Base-by-base conservation (phyloP, 1,140 invertebrate genomes). In the Sarcophaga bullata region DNA sequence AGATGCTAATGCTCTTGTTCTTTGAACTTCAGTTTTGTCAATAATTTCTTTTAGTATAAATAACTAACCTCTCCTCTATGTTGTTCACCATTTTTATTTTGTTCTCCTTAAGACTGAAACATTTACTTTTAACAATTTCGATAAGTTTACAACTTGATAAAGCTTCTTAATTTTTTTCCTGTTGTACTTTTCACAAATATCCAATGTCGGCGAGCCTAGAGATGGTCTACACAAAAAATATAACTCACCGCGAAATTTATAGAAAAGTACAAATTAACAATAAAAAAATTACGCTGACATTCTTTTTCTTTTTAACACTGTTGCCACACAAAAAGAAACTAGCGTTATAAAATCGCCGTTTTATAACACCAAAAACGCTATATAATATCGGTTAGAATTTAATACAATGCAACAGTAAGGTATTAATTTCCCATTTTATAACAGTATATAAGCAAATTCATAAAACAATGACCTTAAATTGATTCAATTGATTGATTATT, bases 181-280 rank as follows among this genome's bases (percentile, higher is more conserved):
- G 25, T 37, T 37, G 25, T 62, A 9, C 19, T 68, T 68, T 68
- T 9, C 4, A 68, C 6, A 19, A 68, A 68, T 25, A 9, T 68
- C 62, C n/a, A 68, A 68, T 68, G 9, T 68, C 62, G 62, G 62
- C 62, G 62, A 68, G 62, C 17, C 58, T 62, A n/a, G 58, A 19
- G 62, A n/a, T 68, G 15, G 17, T 25, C 62, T 15, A 15, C 15
- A 68, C 15, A 68, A 68, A 68, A 68, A 17, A 19, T 68, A 68
- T 68, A 68, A 9, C 62, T 68, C 62, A 68, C 62, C 62, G 62
- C 62, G 62, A n/a, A 68, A 68, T 68, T 68, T 68, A 25, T 25
- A 68, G 17, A 8, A 68, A 68, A 68, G 62, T 17, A 68, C 13
- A 68, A 68, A 68, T 37, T 68, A 68, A 68, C 62, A 68, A 37